Base-by-base conservation (phyloP, 2,797 vertebrate species). In the Echeneis naucrates region DNA sequence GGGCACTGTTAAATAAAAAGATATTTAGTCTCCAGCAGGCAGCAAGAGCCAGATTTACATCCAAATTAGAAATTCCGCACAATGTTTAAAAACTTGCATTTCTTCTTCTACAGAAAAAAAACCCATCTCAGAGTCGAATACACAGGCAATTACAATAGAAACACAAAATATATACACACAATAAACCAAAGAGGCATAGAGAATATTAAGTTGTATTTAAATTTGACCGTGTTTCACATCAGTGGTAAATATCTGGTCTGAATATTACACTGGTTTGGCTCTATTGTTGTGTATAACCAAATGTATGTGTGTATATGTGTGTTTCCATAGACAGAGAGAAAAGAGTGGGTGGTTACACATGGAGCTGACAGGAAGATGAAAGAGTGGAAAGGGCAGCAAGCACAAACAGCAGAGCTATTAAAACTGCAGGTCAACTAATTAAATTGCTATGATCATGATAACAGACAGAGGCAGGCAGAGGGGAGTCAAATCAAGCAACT, bases 381-480 rank as follows among this genome's bases (percentile, higher is more conserved):
- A 84, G 64, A 69, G 63, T 19, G 72, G 72, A 84, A 69, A 74
- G 68, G 66, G 47, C 55, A 82, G 78, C 85, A 89, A 80, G 81
- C 77, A 77, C 21, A 72, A 68, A 78, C 40, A 70, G 53, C 35
- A 69, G 30, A 72, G 68, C 63, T 75, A 74, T 81, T 62, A 77
- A 77, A 70, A 69, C 76, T 83, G 67, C 50, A 74, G 58, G 54
- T 85, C 77, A 84, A 53, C 48, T 68, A 66, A 78, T 69, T 65
- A 54, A 67, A 57, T 48, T 83, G 55, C 81, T 84, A 80, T 74
- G 67, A 80, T 82, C 45, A 85, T 59, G 71, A 68, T 65, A 72
- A 88, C 78, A 77, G 73, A 87, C 62, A 87, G 76, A 88, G 65
- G 81, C 83, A 88, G 72, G 81, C 82, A 74, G 80, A 84, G 58